Evolutionary conservation across 1,140 invertebrate species (phyloP).

Genomic region (Globodera ellingtonae): DNA sequence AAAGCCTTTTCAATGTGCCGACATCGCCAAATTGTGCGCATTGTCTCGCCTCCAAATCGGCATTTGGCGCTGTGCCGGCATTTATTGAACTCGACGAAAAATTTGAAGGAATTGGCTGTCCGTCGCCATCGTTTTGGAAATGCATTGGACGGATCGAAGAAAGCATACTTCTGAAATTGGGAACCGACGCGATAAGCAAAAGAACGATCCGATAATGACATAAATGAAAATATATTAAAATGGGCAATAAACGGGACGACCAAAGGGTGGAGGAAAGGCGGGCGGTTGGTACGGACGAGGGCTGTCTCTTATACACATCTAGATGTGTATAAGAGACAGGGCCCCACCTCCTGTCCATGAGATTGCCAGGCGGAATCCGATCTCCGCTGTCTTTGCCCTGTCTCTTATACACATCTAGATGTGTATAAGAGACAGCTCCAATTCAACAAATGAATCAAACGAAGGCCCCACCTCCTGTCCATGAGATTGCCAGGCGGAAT

Average conservation of each 20-base stretch:
- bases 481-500: neutral
- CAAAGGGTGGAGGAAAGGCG: neutral
- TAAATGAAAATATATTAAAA: neutral
- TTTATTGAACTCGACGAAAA: neutral
- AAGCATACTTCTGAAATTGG: neutral
- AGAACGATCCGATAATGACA: neutral
- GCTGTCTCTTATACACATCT: no score
- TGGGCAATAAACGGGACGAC: neutral
- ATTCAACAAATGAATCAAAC: no score
- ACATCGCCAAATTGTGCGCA: constrained; percentile 58
- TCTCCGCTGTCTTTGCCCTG: no score
- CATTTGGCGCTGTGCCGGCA: neutral
- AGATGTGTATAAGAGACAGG: no score
- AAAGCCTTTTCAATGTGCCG: constrained; percentile 28
- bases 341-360: no score
- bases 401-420: no score
- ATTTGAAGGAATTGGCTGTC: neutral
- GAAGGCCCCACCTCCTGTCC: no score
- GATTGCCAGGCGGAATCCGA: no score
- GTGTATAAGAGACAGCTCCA: no score
- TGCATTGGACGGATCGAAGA: neutral
- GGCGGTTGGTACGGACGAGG: no score
- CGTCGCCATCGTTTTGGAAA: neutral
- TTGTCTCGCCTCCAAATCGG: constrained; percentile 67
- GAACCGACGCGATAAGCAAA: no score